Base-by-base conservation (phyloP, 1,140 invertebrate genomes). In the Sweltsa coloradensis region DNA sequence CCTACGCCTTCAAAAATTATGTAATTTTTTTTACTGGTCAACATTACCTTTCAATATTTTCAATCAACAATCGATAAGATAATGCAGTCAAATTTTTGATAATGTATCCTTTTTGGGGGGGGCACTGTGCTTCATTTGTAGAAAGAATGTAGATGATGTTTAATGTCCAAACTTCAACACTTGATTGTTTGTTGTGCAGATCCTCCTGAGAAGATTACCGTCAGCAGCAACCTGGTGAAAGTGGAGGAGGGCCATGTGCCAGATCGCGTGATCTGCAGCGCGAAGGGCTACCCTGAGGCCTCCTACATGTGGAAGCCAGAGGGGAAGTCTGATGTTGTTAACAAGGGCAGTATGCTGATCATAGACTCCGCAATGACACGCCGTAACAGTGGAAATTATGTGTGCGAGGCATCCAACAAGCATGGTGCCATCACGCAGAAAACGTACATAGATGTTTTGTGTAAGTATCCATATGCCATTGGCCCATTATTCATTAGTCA, bases 161-260 rank as follows among this genome's bases (percentile, higher is more conserved):
- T n/a, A n/a, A n/a, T n/a, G n/a, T n/a, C n/a, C n/a, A n/a, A n/a
- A n/a, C n/a, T n/a, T n/a, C n/a, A n/a, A n/a, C n/a, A n/a, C n/a
- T n/a, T n/a, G n/a, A n/a, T n/a, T n/a, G n/a, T 44, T 16, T 27
- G 24, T n/a, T 21, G 21, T 37, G 22, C 68, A 93, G 89, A 86
- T 75, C 83, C 89, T 46, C 89, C 89, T 3, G 84, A 89, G 58
- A 81, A 88, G 55, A 77, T 90, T 53, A 81, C 76, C 1, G 81
- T 91, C 4, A 81, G 80, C 0, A 76, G 78, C 9, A 69, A 67
- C 31, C 65, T 75, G 21, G 74, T 91, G 18, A 76, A 80, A 50
- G 86, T 94, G 6, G 72, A 75, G 19, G 88, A 89, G 60, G 78
- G 81, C 49, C 75, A 81, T 45, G 75, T 80, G 46, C 83, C 86